These are phyloP conservation scores for Malurus splendens DNA, from an alignment of 2,797 vertebrate genomes.

Conservation along the genomic window DNA sequence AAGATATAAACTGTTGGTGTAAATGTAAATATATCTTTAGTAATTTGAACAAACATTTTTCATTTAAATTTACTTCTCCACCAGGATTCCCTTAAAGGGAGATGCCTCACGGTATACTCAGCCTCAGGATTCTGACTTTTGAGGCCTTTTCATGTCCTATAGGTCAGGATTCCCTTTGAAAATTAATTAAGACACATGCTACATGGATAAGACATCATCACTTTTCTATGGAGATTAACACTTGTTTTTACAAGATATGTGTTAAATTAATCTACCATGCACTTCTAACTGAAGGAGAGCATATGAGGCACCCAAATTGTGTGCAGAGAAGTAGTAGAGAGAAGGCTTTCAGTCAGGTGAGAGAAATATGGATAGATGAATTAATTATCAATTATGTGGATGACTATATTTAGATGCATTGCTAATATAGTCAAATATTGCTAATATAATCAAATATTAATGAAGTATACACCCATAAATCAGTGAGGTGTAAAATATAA, in stretches of 20 bases:
- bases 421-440: background rate
- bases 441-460: background rate
- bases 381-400: background rate
- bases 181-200: background rate
- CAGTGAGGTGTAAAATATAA: background rate
- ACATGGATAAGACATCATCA: background rate
- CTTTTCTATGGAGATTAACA: background rate
- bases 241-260: background rate
- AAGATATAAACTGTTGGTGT: background rate
- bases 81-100: background rate
- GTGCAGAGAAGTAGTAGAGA: background rate
- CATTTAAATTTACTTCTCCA: background rate
- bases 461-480: background rate
- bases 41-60: background rate
- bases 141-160: background rate
- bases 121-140: background rate
- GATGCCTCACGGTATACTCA: accelerated
- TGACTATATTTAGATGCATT: background rate
- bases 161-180: background rate
- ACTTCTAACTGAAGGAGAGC: background rate
- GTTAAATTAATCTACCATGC: background rate
- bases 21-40: background rate
- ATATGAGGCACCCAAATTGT: background rate
- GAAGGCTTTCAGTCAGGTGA: background rate
- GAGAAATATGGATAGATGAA: background rate